Evolutionary conservation across 2,797 vertebrate genomes (phyloP).

Genomic region (Discoglossus pictus): DNA sequence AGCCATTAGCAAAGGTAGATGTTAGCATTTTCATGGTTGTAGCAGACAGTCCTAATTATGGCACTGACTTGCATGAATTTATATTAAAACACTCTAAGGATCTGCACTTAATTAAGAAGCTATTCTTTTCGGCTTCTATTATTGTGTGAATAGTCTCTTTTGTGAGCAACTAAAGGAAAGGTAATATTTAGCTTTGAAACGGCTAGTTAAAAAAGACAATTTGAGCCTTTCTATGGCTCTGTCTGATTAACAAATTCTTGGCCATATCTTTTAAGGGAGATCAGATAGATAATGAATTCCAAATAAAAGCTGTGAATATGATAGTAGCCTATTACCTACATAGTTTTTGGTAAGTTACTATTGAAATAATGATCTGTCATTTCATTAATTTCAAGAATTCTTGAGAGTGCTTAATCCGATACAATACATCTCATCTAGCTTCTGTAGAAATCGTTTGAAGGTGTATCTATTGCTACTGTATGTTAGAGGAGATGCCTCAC

Average conservation of each 20-base stretch:
- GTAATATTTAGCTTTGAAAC: slow-evolving; percentile 42
- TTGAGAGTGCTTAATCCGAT: slow-evolving; percentile 9
- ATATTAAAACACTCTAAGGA: slow-evolving; percentile 44
- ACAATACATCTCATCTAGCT: not conserved
- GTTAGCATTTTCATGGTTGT: slow-evolving; percentile 30
- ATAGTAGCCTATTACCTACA: slow-evolving; percentile 21
- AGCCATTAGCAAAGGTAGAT: slow-evolving; percentile 31
- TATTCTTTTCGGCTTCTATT: slow-evolving; percentile 30
- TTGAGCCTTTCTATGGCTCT: slow-evolving; percentile 15
- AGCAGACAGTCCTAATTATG: slow-evolving; percentile 22
- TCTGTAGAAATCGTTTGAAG: slow-evolving; percentile 16
- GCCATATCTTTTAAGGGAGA: slow-evolving; percentile 24
- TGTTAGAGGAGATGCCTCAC: not conserved
- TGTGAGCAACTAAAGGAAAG: slow-evolving; percentile 32
- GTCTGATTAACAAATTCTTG: slow-evolving; percentile 21
- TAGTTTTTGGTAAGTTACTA: slow-evolving; percentile 6
- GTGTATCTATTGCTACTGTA: not conserved
- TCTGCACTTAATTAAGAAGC: slow-evolving; percentile 40
- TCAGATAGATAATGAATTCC: slow-evolving; percentile 23
- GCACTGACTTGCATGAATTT: slow-evolving; percentile 36
- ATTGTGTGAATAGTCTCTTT: slow-evolving; percentile 40
- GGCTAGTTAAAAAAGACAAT: slow-evolving; percentile 14
- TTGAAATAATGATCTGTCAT: slow-evolving; percentile 10
- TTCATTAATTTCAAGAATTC: not conserved
- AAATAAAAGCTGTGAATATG: slow-evolving; percentile 15